Base-by-base conservation (phyloP, 1,140 invertebrate species). In the Spodoptera litura region DNA sequence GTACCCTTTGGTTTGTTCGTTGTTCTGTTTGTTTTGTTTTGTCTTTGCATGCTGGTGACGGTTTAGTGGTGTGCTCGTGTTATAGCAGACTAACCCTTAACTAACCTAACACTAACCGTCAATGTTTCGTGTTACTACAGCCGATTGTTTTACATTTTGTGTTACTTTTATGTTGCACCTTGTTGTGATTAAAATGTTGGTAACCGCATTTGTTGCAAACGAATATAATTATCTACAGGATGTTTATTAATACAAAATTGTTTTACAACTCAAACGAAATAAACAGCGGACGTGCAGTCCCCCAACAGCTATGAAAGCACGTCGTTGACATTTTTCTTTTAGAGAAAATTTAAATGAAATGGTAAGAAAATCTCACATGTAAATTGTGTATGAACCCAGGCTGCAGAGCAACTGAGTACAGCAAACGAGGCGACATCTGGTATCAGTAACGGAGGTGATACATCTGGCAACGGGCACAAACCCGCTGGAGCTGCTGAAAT, bases 341-440 rank as follows among this genome's bases (percentile, higher is more conserved):
- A 9, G 38, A 44, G 1, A 8, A 44, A 44, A 44, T 5, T 2
- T 44, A 4, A 8, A 44, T 44, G 38, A 8, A 44, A 44, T 51
- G 10, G 10, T 13, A 68, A 68, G 11, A 15, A 53, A 20, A 59
- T 56, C 55, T 78, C 74, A 71, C 72, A 11, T 51, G 5, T 66
- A 6, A 8, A 49, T 83, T 85, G 79, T 79, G 80, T 78, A 78
- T 66, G 11, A 83, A 81, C 27, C 74, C 89, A 94, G 93, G 87
- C 87, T 93, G 81, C 93, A 91, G 93, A 94, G 90, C 91, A 93
- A 92, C 83, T 94, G 85, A 93, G 85, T 52, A 25, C 80, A 58
- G 49, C 84, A 44, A 82, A 78, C 20, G 87, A 84, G 58, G 81
- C 78, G 62, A 61, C 82, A 74, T 78, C 81, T 79, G 85, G 79